Percentiles rank a stretch among this genome's conserved stretches.
phyloP scores from a whole-genome alignment of 2,888 invertebrate genomes.

The Xanthia togata region DNA sequence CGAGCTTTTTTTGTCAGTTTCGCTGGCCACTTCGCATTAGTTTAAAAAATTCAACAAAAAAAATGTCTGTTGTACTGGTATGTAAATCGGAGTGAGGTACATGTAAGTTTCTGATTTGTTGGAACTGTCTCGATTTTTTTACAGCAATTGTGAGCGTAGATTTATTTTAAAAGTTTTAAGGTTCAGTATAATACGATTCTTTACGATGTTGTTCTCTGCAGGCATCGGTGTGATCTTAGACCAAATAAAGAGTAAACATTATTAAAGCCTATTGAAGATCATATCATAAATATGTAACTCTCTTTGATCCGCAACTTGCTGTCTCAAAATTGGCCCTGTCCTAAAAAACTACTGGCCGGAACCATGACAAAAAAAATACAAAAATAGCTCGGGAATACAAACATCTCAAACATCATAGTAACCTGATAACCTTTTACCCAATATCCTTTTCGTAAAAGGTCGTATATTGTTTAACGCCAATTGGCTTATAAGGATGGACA shows the following conservation, averaged over 20 bases:
- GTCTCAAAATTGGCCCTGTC: background rate
- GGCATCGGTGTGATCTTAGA: background rate
- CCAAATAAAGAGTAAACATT: background rate
- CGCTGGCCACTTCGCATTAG: constrained; percentile 27
- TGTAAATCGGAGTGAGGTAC: constrained; percentile 15
- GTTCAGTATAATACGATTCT: background rate
- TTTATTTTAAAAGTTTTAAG: background rate
- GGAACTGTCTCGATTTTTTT: background rate
- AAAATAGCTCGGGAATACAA: constrained; percentile 1
- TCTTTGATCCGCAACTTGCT: background rate
- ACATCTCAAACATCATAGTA: constrained; percentile 23
- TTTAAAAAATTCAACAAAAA: constrained; percentile 1
- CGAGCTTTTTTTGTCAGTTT: constrained; percentile 42
- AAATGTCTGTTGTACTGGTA: background rate
- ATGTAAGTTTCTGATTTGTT: constrained; percentile 1
- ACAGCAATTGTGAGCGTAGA: background rate
- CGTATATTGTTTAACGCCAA: constrained; percentile 52
- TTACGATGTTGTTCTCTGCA: background rate
- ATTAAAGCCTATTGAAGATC: background rate
- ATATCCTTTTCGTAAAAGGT: constrained; percentile 58
- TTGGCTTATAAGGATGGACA: constrained; percentile 56
- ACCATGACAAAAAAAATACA: background rate
- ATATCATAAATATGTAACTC: background rate
- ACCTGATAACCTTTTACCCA: constrained; percentile 21
- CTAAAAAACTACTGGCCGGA: background rate